phyloP scores from a whole-genome alignment of 2,888 invertebrate species.

The Brachynemurus nebulosus region DNA sequence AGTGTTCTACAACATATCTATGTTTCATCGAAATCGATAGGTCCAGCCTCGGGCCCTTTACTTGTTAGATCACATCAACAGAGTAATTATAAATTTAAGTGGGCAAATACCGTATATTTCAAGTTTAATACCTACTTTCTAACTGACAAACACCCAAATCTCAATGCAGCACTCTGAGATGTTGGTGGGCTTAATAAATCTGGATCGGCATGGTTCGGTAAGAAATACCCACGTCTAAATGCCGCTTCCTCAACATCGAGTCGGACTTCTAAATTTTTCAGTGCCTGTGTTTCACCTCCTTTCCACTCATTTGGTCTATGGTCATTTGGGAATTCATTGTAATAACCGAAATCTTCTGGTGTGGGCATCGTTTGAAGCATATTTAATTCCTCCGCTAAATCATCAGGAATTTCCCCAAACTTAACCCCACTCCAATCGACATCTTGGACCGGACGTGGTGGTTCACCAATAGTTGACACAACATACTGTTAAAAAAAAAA shows the following conservation, averaged over 20 bases:
- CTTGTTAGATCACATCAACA: no score
- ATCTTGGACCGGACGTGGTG: slow-evolving; percentile 40
- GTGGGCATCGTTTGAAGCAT: slow-evolving; percentile 37
- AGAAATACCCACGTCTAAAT: slow-evolving; percentile 38
- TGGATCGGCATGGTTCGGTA: slow-evolving; percentile 55
- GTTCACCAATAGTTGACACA: slow-evolving; percentile 43
- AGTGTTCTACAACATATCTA: no score
- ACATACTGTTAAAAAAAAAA: slow-evolving; percentile 37
- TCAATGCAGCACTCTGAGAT: slow-evolving; percentile 54
- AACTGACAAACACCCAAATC: slow-evolving; percentile 58
- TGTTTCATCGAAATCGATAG: no score
- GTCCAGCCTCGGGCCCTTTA: no score
- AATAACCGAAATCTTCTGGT: slow-evolving; percentile 42
- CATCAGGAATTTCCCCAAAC: slow-evolving; percentile 35
- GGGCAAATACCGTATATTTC: not conserved
- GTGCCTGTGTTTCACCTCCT: slow-evolving; percentile 51
- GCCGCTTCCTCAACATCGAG: slow-evolving; percentile 33
- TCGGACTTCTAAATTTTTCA: slow-evolving; percentile 41
- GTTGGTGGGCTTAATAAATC: slow-evolving; percentile 52
- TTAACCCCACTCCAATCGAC: slow-evolving; percentile 32
- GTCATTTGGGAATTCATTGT: slow-evolving; percentile 34
- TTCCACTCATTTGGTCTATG: slow-evolving; percentile 41
- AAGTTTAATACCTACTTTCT: slow-evolving; percentile 28
- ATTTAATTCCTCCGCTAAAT: slow-evolving; percentile 34
- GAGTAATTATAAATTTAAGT: no score